These are phyloP conservation scores for Xenus cinereus DNA, from an alignment of 2,113 vertebrate genomes.

Conservation along the genomic window DNA sequence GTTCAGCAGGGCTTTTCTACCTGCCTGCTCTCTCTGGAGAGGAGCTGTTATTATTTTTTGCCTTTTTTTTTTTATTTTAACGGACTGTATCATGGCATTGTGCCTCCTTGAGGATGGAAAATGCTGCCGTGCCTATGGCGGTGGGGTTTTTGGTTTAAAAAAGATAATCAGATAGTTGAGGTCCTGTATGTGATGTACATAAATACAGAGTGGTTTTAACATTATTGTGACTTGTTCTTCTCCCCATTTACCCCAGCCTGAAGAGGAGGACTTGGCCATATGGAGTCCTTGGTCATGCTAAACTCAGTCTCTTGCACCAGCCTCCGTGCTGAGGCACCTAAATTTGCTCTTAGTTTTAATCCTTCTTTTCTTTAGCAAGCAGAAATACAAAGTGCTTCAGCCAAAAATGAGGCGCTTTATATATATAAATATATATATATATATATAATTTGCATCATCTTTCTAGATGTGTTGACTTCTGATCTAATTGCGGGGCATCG, in stretches of 20 bases:
- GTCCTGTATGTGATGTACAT: background rate
- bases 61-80: background rate
- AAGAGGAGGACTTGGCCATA: too few relatives aligned
- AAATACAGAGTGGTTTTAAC: background rate
- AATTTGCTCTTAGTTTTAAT: background rate
- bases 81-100: background rate
- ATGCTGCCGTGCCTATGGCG: background rate
- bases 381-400: background rate
- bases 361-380: background rate
- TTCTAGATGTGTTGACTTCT: background rate
- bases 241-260: background rate
- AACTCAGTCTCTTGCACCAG: background rate
- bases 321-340: background rate
- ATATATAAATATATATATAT: too few relatives aligned
- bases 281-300: accelerated
- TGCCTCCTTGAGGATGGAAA: background rate
- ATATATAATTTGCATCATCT: background rate
- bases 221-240: background rate
- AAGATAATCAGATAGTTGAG: background rate
- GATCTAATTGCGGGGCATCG: accelerated
- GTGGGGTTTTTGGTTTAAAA: background rate
- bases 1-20: background rate
- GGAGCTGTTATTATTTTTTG: background rate
- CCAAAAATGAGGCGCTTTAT: accelerated
- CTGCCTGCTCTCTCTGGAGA: background rate